Conservation (phyloP, 2,113 vertebrate genomes). For the Labrus mixtus region DNA sequence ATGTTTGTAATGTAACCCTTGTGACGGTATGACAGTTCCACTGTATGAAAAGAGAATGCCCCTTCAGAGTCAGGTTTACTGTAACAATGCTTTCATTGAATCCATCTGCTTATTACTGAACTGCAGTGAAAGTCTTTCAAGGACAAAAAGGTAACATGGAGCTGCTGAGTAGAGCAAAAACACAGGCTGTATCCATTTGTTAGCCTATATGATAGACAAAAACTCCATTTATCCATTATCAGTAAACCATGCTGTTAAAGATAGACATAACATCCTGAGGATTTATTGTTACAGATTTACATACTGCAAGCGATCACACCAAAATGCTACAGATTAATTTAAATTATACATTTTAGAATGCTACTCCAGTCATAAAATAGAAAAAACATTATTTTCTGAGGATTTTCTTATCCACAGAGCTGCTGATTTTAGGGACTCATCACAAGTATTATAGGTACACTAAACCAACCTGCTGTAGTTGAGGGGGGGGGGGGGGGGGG, state of each 20-base stretch:
- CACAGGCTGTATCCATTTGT: constrained; percentile 14
- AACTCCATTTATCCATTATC: not conserved
- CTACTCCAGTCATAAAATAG: not conserved
- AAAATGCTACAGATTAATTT: not conserved
- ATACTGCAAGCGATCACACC: too few species aligned
- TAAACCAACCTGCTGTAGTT: not conserved
- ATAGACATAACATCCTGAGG: too few species aligned
- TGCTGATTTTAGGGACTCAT: not conserved
- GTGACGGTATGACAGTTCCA: constrained; percentile 30
- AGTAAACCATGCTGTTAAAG: too few species aligned
- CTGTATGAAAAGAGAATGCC: constrained; percentile 28
- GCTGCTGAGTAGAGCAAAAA: constrained; percentile 12
- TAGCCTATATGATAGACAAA: too few species aligned
- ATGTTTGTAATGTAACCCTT: constrained; percentile 49
- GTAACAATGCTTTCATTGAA: constrained; percentile 66
- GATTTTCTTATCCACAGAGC: not conserved
- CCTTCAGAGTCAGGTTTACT: constrained; percentile 11
- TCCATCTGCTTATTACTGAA: constrained; percentile 36
- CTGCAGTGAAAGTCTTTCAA: constrained; percentile 56
- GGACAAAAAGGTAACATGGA: constrained; percentile 23
- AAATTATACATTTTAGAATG: not conserved
- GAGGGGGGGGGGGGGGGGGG: too few species aligned
- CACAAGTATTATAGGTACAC: not conserved
- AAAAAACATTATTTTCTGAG: not conserved
- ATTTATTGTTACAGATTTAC: too few species aligned